These are phyloP conservation scores for Meriones unguiculatus DNA, from an alignment of 2,113 vertebrate species.

Conservation along the genomic window DNA sequence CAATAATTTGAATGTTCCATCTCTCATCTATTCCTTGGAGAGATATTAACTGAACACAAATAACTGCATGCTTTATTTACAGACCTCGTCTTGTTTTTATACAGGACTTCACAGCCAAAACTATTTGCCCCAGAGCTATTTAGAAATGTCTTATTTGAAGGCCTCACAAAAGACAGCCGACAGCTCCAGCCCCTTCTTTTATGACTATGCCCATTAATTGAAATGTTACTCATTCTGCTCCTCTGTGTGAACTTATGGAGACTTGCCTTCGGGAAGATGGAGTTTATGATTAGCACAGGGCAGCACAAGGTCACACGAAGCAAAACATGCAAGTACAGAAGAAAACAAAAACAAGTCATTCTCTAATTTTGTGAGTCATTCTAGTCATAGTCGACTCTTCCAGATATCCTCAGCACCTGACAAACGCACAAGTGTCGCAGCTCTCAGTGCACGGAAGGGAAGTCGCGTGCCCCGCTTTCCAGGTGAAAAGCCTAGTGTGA, in stretches of 20 bases:
- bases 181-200: neutral
- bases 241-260: neutral
- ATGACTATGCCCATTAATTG: neutral
- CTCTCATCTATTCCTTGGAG: neutral
- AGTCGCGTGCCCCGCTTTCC: neutral
- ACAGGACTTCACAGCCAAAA: conserved; percentile 18
- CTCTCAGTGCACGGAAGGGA: neutral
- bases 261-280: conserved; percentile 42
- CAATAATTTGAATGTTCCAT: neutral
- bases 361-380: conserved; percentile 61
- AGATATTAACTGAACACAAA: conserved; percentile 33
- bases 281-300: neutral
- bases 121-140: neutral
- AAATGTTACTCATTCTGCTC: neutral
- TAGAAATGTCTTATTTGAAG: conserved; percentile 16
- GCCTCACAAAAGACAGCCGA: neutral
- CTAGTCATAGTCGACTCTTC: neutral
- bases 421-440: neutral
- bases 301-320: neutral
- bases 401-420: neutral
- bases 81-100: conserved; percentile 41
- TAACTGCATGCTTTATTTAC: neutral
- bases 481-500: neutral
- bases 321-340: conserved; percentile 21
- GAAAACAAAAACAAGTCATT: conserved; percentile 66